Percentiles rank a stretch among this genome's conserved stretches.
These are phyloP conservation scores for Aix galericulata DNA, from an alignment of 2,113 vertebrate species.

Conservation along the genomic window DNA sequence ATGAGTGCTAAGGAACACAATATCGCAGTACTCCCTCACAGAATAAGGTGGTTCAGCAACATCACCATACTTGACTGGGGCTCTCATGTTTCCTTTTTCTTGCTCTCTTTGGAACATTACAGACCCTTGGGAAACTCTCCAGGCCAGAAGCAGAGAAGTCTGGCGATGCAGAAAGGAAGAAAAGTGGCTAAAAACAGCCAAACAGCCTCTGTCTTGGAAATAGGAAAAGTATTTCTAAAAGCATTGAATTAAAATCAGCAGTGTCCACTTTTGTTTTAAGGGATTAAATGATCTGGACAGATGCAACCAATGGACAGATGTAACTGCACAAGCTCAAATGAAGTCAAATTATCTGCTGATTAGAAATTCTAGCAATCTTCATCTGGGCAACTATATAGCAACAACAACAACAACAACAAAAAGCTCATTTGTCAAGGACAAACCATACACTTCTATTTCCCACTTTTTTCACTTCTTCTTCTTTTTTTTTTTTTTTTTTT, in stretches of 20 bases:
- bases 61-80: background rate
- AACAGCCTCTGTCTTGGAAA: background rate
- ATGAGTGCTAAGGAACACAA: background rate
- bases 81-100: background rate
- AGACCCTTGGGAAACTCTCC: background rate
- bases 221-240: background rate
- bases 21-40: background rate
- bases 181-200: background rate
- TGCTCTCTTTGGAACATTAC: background rate
- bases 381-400: constrained; percentile 40
- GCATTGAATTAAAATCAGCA: background rate
- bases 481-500: background rate
- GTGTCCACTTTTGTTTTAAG: background rate
- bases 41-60: background rate
- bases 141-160: background rate
- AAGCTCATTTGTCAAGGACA: constrained; percentile 53
- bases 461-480: background rate
- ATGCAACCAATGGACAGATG: background rate
- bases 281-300: background rate
- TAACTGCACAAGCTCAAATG: constrained; percentile 54
- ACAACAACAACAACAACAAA: constrained; percentile 45
- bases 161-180: fast-evolving
- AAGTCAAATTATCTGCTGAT: constrained; percentile 61
- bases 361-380: constrained; percentile 64
- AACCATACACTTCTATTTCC: background rate